Evolutionary conservation across 2,797 vertebrate species (phyloP), one percentile per base, ranked within the genome.

Genomic region (Neostethus bicornis): DNA sequence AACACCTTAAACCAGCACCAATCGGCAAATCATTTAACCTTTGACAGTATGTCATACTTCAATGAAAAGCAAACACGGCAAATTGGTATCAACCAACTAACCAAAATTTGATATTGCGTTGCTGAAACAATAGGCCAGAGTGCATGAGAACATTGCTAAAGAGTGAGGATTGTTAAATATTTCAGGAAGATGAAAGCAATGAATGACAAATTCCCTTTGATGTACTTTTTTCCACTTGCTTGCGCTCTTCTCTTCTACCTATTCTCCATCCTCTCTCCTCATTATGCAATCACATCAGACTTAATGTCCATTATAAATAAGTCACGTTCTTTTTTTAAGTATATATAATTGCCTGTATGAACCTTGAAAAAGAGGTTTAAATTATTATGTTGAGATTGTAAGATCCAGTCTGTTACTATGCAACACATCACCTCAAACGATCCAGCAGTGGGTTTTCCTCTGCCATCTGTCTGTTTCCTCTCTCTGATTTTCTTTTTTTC

Each of bases 341-440:
- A 12, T 64, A 50, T 39, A 73, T 59, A 51, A 50, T 31, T 38
- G 32, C 17, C 35, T 44, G 61, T 39, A 6, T 65, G 73, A 73
- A 66, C 32, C 75, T 75, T 51, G 82, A 78, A 72, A 24, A 44
- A 35, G 45, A 17, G 14, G 67, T 80, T 77, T 76, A 69, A 69
- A 85, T 80, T 66, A 83, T 68, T 56, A 61, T 54, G 56, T 72
- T 60, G 72, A 25, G 49, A 70, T 67, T 26, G 49, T 68, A 67
- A 59, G 66, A 79, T 71, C 56, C 50, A 72, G 70, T 25, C 64
- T 64, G 77, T 87, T 86, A 85, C 81, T 80, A 80, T 79, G 71
- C 77, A 83, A 79, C 75, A 77, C 65, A 65, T 68, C 64, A 51
- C 59, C 66, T 73, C 58, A 48, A 57, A 35, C 76, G 54, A 72